A percentile compares a stretch with the other conserved stretches of the same genome.
These are phyloP conservation scores for Tetragonula carbonaria DNA, from an alignment of 2,888 invertebrate species.

Conservation along the genomic window DNA sequence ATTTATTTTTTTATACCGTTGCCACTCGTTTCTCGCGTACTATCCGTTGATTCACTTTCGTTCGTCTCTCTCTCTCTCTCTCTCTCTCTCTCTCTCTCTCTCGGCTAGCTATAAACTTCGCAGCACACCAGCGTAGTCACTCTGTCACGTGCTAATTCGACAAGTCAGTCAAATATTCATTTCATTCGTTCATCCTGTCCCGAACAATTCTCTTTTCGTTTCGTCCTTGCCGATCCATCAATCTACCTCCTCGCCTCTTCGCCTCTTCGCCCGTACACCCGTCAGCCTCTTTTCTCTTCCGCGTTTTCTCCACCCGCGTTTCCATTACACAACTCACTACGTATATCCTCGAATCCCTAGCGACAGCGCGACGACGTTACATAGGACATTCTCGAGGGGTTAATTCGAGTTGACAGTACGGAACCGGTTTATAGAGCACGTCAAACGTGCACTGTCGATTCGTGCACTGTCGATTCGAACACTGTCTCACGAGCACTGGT, in stretches of 20 bases:
- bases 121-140: too few relatives aligned
- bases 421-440: constrained; percentile 43
- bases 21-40: neutral
- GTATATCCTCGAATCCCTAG: constrained; percentile 46
- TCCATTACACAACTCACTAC: constrained; percentile 39
- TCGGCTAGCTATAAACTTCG: too few relatives aligned
- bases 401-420: constrained; percentile 55
- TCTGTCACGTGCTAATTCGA: neutral
- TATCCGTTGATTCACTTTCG: neutral
- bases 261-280: neutral
- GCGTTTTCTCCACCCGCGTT: neutral
- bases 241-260: neutral
- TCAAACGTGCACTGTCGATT: constrained; percentile 43
- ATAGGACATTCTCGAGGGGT: constrained; percentile 47
- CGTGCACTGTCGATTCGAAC: constrained; percentile 27
- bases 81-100: too few relatives aligned
- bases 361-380: constrained; percentile 51
- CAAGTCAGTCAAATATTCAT: constrained; percentile 19
- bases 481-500: constrained; percentile 27
- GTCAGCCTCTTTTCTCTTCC: constrained; percentile 5
- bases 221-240: constrained; percentile 25
- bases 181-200: neutral
- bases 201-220: neutral
- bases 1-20: neutral
- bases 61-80: neutral